These are phyloP conservation scores for Morus bassanus DNA, from an alignment of 2,797 vertebrate genomes.

Conservation along the genomic window DNA sequence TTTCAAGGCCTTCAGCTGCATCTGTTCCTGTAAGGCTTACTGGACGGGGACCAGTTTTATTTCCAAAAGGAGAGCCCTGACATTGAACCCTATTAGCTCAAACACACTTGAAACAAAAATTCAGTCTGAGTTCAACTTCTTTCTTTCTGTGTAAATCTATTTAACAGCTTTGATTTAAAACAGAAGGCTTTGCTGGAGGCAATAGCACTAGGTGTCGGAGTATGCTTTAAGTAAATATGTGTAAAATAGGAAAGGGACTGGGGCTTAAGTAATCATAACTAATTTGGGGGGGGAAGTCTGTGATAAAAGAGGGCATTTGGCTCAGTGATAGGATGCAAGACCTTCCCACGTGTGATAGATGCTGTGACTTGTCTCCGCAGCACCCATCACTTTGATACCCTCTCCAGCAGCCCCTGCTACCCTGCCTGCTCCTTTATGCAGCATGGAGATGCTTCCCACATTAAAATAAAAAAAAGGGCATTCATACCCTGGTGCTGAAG, in stretches of 20 bases:
- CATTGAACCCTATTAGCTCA: background rate
- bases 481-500: background rate
- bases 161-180: slow-evolving; percentile 52
- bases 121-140: background rate
- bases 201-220: background rate
- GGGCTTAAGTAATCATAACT: background rate
- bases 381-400: background rate
- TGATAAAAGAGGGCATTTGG: background rate
- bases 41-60: background rate
- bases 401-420: background rate
- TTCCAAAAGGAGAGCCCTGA: background rate
- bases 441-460: background rate
- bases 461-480: background rate
- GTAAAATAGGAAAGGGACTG: background rate
- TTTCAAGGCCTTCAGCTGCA: background rate
- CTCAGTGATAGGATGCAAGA: background rate
- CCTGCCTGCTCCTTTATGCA: background rate
- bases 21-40: background rate
- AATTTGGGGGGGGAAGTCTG: background rate
- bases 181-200: slow-evolving; percentile 2
- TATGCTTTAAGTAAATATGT: slow-evolving; percentile 17
- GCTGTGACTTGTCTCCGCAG: background rate
- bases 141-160: background rate
- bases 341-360: background rate
- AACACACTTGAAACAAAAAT: background rate